These are phyloP conservation scores for Anthrax anthrax DNA, from an alignment of 2,888 invertebrate genomes.

Conservation along the genomic window DNA sequence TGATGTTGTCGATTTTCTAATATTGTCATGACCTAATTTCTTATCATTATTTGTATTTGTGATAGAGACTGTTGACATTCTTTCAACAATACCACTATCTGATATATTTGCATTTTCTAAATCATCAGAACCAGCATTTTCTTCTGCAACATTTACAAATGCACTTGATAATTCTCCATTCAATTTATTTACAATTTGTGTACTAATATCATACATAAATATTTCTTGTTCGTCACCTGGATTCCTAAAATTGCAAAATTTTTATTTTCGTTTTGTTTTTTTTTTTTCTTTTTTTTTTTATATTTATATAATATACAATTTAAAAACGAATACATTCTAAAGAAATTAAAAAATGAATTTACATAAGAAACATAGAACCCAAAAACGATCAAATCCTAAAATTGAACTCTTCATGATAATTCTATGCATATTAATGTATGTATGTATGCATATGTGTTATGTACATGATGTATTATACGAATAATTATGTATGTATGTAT, in stretches of 20 bases:
- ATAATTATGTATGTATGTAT: too few relatives aligned
- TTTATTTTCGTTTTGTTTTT: too few relatives aligned
- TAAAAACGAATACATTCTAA: too few relatives aligned
- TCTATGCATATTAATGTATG: too few relatives aligned
- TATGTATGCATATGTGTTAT: too few relatives aligned
- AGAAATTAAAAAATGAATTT: too few relatives aligned
- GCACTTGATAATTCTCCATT: slow-evolving; percentile 70
- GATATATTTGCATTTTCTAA: slow-evolving; percentile 42
- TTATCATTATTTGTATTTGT: background rate
- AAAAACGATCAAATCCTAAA: too few relatives aligned
- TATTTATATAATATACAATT: too few relatives aligned
- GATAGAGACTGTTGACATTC: slow-evolving; percentile 3
- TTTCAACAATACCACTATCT: slow-evolving; percentile 33
- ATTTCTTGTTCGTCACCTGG: slow-evolving; percentile 52
- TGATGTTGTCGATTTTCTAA: background rate
- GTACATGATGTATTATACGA: too few relatives aligned
- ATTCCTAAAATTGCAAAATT: slow-evolving; percentile 20
- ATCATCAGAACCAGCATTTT: slow-evolving; percentile 56
- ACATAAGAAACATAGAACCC: too few relatives aligned
- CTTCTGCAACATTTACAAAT: slow-evolving; percentile 77
- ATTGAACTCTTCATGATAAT: too few relatives aligned
- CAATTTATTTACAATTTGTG: slow-evolving; percentile 59
- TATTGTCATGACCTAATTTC: background rate
- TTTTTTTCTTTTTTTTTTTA: slow-evolving; percentile 1
- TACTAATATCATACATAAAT: slow-evolving; percentile 71